Conservation (phyloP, 2,113 vertebrate species). For the Melospiza georgiana region DNA sequence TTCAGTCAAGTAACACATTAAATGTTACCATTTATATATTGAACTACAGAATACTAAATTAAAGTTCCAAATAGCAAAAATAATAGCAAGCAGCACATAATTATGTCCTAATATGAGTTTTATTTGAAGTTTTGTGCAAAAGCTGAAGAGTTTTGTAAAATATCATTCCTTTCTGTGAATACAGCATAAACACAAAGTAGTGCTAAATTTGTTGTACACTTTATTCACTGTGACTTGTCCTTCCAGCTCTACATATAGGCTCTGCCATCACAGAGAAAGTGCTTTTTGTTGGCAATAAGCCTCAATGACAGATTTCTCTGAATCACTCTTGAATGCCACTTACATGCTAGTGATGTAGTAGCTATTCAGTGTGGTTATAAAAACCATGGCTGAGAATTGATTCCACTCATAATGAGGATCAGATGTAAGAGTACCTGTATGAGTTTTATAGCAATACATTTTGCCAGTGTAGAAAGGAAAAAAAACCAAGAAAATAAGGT, state of each 20-base stretch:
- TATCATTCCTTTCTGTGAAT: neutral
- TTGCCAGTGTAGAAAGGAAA: neutral
- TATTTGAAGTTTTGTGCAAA: neutral
- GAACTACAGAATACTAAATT: neutral
- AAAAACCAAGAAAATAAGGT: neutral
- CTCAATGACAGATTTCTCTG: constrained; percentile 7
- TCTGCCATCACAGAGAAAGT: neutral
- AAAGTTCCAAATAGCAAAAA: neutral
- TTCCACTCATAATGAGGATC: constrained; percentile 25
- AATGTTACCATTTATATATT: neutral
- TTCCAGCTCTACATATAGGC: neutral
- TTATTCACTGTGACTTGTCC: neutral
- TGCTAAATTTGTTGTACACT: neutral
- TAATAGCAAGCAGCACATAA: neutral
- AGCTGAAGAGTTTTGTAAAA: neutral
- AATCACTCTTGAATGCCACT: neutral
- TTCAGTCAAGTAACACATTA: neutral
- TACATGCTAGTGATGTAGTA: neutral
- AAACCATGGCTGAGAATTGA: neutral
- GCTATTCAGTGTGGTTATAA: constrained; percentile 1
- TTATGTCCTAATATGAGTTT: neutral
- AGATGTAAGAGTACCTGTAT: neutral
- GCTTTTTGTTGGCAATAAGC: neutral
- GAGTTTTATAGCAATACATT: neutral
- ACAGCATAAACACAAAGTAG: neutral